Percentiles rank a stretch among this genome's conserved stretches.
phyloP scores from a whole-genome alignment of 2,113 vertebrate species.

The Capreolus pygargus region DNA sequence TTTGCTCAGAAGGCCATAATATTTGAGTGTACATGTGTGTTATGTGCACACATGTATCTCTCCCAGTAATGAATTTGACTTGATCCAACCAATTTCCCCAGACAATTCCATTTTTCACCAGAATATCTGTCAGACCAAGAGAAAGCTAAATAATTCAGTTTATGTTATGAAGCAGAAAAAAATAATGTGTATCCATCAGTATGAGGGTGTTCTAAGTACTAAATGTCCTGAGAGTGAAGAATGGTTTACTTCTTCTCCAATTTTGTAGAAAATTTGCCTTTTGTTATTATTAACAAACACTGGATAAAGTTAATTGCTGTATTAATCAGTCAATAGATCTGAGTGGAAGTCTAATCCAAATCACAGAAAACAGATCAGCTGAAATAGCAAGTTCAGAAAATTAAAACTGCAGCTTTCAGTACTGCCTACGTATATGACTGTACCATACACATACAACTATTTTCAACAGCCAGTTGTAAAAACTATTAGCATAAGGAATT shows the following conservation, averaged over 20 bases:
- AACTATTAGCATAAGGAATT: not conserved
- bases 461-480: slow-evolving; percentile 7
- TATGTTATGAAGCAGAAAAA: not conserved
- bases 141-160: not conserved
- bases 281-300: not conserved
- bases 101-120: not conserved
- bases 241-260: not conserved
- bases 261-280: not conserved
- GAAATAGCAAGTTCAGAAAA: not conserved
- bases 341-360: not conserved
- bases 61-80: not conserved
- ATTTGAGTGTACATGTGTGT: not conserved
- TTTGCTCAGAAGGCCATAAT: not conserved
- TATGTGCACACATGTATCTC: not conserved
- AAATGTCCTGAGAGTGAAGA: not conserved
- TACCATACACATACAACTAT: not conserved
- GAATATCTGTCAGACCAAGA: not conserved
- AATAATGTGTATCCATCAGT: not conserved
- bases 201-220: not conserved
- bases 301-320: not conserved
- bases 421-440: not conserved
- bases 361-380: not conserved
- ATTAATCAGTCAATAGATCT: not conserved
- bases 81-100: not conserved
- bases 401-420: not conserved